Evolutionary conservation across 64 coral and sea anemone genomes (phyloP).

Genomic region (Porites lutea): DNA sequence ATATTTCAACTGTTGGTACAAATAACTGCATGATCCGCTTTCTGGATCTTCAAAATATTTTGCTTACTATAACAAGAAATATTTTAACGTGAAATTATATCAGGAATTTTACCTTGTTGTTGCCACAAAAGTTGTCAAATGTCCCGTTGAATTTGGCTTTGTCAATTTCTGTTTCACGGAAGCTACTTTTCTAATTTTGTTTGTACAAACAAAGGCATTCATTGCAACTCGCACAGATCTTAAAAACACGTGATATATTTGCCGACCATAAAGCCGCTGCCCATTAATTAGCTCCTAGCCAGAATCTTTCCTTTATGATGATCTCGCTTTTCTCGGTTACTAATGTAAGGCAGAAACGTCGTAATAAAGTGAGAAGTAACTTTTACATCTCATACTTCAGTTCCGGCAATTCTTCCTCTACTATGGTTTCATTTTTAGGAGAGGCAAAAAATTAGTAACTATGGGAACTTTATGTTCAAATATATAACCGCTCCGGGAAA

Average conservation of each 20-base stretch:
- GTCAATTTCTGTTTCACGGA: background rate
- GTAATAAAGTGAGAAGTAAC: background rate
- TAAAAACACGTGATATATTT: background rate
- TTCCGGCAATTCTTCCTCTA: background rate
- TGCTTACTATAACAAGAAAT: background rate
- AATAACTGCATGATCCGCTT: too few relatives aligned
- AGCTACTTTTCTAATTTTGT: background rate
- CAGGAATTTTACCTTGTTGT: too few relatives aligned
- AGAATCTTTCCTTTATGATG: background rate
- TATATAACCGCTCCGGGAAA: background rate
- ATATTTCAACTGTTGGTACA: background rate
- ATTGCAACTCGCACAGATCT: background rate
- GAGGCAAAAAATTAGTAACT: background rate
- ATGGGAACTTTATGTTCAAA: background rate
- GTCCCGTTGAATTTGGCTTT: background rate
- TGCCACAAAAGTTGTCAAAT: too few relatives aligned
- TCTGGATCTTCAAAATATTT: background rate
- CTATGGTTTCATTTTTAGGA: background rate
- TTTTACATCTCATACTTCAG: too few relatives aligned
- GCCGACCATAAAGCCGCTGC: background rate
- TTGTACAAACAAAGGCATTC: background rate
- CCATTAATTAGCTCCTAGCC: slow-evolving; percentile 7
- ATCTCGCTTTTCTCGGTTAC: too few relatives aligned
- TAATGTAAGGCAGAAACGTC: background rate
- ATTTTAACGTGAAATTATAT: too few relatives aligned